Evolutionary conservation across 2,888 invertebrate genomes (phyloP).

Genomic region (Eupithecia dodoneata): DNA sequence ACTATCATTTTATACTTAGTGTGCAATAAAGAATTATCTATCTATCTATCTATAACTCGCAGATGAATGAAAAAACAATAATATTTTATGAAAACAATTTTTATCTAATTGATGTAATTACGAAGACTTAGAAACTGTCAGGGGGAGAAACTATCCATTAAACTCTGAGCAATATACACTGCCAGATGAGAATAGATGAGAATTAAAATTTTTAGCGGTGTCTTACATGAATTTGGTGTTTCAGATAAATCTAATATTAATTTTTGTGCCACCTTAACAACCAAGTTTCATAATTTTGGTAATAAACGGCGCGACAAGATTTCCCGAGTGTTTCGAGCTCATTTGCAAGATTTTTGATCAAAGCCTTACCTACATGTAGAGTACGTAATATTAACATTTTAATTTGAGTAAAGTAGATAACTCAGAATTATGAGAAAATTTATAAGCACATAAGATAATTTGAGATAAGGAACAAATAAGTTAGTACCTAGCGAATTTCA

Average conservation of each 20-base stretch:
- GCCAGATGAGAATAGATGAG: too few relatives aligned
- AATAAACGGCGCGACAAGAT: slow-evolving; percentile 23
- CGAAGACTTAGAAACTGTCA: too few relatives aligned
- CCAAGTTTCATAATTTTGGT: slow-evolving; percentile 15
- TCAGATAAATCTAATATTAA: background rate
- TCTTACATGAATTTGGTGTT: background rate
- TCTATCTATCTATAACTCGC: too few relatives aligned
- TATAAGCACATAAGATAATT: background rate
- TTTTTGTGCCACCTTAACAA: slow-evolving; percentile 10
- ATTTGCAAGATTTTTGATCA: slow-evolving; percentile 7
- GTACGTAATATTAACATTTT: background rate
- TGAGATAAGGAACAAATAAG: background rate
- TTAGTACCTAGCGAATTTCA: too few relatives aligned
- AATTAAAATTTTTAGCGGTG: background rate
- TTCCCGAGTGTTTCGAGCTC: slow-evolving; percentile 22
- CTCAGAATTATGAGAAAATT: background rate
- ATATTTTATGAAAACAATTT: too few relatives aligned
- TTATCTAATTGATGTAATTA: too few relatives aligned
- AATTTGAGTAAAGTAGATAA: background rate
- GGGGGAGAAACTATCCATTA: too few relatives aligned
- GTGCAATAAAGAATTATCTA: too few relatives aligned
- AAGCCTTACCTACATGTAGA: background rate
- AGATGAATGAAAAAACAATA: too few relatives aligned
- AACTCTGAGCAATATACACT: too few relatives aligned
- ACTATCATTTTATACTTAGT: too few relatives aligned